These are phyloP conservation scores for Hippocampus zosterae DNA, from an alignment of 2,113 vertebrate genomes.

Conservation along the genomic window DNA sequence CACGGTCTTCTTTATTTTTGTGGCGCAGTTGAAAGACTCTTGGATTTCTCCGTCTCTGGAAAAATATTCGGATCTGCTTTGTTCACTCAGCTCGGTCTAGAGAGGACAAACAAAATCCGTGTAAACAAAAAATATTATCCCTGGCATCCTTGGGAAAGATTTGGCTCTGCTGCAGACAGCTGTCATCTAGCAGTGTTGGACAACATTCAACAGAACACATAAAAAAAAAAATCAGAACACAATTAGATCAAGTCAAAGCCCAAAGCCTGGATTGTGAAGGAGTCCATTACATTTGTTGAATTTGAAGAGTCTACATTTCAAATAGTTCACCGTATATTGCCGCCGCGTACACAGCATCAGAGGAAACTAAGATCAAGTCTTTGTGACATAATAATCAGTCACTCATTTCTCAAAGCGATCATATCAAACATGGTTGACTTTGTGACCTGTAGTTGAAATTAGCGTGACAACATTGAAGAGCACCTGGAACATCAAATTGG, in stretches of 20 bases:
- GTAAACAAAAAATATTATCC: conserved; percentile 60
- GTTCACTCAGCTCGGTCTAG: conserved; percentile 57
- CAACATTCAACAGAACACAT: conserved; percentile 14
- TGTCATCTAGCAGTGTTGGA: conserved; percentile 41
- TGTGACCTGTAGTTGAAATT: background rate
- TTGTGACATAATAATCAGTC: no score
- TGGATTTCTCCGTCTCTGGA: conserved; percentile 72
- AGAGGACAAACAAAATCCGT: conserved; percentile 63
- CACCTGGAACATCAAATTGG: background rate
- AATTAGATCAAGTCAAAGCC: background rate
- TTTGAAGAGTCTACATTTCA: no score
- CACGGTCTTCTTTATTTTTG: conserved; percentile 63
- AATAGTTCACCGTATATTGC: no score
- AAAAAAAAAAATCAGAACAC: conserved; percentile 4
- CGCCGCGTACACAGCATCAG: no score
- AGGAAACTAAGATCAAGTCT: no score
- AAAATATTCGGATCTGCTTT: conserved; percentile 81
- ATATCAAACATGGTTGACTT: background rate
- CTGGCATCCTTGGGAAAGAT: conserved; percentile 43
- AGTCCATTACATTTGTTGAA: background rate
- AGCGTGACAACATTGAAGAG: background rate
- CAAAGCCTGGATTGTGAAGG: conserved; percentile 5
- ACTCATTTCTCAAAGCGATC: no score
- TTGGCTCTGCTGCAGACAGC: conserved; percentile 31
- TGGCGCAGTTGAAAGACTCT: conserved; percentile 64